phyloP scores from a whole-genome alignment of 2,113 vertebrate genomes.

The Centropristis striata region DNA sequence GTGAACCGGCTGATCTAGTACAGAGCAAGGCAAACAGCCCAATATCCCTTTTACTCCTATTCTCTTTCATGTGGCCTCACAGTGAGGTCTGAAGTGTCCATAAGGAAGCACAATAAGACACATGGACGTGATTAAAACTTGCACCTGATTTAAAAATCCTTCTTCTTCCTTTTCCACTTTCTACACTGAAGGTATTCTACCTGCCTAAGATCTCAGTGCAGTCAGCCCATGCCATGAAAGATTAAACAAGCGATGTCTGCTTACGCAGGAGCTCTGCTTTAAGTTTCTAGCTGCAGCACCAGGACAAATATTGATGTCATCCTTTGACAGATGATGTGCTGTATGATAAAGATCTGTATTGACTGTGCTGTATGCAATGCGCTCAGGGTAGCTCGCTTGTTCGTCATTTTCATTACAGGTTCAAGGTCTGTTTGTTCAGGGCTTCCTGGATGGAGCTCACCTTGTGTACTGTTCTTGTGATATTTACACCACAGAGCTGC shows the following conservation, averaged over 20 bases:
- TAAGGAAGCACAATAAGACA: neutral
- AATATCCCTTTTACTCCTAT: too few relatives aligned
- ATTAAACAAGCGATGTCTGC: slow-evolving; percentile 24
- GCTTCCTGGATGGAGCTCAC: neutral
- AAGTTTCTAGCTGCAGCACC: neutral
- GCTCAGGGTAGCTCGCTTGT: neutral
- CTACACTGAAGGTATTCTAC: neutral
- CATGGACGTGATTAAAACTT: neutral
- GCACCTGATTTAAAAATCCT: too few relatives aligned
- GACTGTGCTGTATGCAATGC: neutral
- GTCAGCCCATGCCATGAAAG: neutral
- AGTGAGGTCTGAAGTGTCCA: too few relatives aligned
- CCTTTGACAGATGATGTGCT: neutral
- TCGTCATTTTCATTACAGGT: slow-evolving; percentile 24
- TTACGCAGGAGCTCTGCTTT: slow-evolving; percentile 10
- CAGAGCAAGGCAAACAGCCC: too few relatives aligned
- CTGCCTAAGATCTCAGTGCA: neutral
- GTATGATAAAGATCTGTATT: neutral
- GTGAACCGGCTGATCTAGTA: too few relatives aligned
- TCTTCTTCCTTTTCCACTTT: slow-evolving; percentile 7
- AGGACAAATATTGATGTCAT: neutral
- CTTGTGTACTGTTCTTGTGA: neutral
- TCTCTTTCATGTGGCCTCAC: too few relatives aligned
- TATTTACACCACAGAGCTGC: neutral
- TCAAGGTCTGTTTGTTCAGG: neutral